phyloP scores from a whole-genome alignment of 2,888 invertebrate genomes.

The Ceraclea dissimilis region DNA sequence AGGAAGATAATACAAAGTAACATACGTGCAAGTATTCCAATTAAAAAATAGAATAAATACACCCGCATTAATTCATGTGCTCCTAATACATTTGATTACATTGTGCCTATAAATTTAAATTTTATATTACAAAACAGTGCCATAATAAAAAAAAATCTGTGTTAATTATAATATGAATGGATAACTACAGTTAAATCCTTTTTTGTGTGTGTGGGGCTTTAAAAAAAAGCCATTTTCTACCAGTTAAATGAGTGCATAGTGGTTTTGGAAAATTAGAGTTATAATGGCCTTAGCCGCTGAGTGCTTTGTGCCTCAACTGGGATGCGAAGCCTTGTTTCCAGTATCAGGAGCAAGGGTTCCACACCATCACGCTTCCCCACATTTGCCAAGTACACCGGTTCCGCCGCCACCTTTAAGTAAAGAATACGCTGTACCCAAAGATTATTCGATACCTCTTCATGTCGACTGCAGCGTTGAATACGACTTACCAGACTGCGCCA shows the following conservation, averaged over 20 bases:
- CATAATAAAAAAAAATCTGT: neutral
- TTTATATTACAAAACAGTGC: neutral
- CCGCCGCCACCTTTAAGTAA: neutral
- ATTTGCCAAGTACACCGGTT: slow-evolving; percentile 30
- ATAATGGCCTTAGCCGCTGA: slow-evolving; percentile 33
- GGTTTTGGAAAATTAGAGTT: neutral
- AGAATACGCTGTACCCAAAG: slow-evolving; percentile 48
- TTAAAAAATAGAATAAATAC: too few relatives aligned
- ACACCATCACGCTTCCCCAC: slow-evolving; percentile 44
- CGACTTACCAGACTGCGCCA: slow-evolving; percentile 82
- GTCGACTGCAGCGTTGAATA: slow-evolving; percentile 89
- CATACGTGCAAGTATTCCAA: too few relatives aligned
- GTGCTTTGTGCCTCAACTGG: slow-evolving; percentile 34
- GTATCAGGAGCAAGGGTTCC: slow-evolving; percentile 31
- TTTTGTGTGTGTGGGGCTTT: neutral
- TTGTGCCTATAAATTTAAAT: slow-evolving; percentile 1
- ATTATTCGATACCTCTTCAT: slow-evolving; percentile 79
- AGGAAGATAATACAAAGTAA: slow-evolving; percentile 1
- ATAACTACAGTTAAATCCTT: too few relatives aligned
- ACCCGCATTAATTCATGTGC: neutral
- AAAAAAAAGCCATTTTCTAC: neutral
- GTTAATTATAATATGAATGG: too few relatives aligned
- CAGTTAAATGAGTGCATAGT: neutral
- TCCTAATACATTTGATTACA: neutral
- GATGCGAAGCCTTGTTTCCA: slow-evolving; percentile 35